A percentile compares a stretch with the other conserved stretches of the same genome.
These are phyloP conservation scores for Falcunculus frontatus DNA, from an alignment of 2,113 vertebrate genomes.

Conservation along the genomic window DNA sequence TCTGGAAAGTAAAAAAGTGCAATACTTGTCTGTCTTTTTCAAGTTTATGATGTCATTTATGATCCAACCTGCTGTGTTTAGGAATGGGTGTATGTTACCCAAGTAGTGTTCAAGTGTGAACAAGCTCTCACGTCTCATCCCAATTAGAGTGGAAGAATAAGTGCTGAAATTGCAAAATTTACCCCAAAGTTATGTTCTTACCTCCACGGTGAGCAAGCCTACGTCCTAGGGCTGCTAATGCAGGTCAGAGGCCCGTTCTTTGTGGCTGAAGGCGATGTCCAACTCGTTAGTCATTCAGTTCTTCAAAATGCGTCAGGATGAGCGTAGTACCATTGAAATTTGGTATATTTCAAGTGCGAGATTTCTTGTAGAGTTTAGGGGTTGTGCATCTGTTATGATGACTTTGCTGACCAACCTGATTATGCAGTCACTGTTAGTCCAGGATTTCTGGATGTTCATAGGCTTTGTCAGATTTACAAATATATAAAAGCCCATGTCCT, in stretches of 20 bases:
- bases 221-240: not conserved
- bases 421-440: not conserved
- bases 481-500: not conserved
- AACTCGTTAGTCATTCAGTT: not conserved
- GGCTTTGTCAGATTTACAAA: not conserved
- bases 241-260: not conserved
- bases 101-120: not conserved
- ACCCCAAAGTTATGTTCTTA: not conserved
- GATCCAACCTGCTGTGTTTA: not conserved
- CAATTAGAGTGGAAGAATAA: not conserved
- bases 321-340: not conserved
- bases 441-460: not conserved
- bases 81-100: not conserved
- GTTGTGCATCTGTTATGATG: not conserved
- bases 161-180: not conserved
- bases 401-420: not conserved
- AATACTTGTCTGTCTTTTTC: not conserved
- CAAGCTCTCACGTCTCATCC: not conserved
- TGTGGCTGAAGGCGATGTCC: not conserved
- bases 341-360: not conserved
- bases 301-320: not conserved
- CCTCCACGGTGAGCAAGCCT: not conserved
- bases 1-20: not conserved
- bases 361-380: not conserved
- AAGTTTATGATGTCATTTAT: not conserved